A percentile compares a stretch with the other conserved stretches of the same genome.
These are phyloP conservation scores for Zaprionus ghesquierei DNA, from an alignment of 1,140 invertebrate species.

Conservation along the genomic window DNA sequence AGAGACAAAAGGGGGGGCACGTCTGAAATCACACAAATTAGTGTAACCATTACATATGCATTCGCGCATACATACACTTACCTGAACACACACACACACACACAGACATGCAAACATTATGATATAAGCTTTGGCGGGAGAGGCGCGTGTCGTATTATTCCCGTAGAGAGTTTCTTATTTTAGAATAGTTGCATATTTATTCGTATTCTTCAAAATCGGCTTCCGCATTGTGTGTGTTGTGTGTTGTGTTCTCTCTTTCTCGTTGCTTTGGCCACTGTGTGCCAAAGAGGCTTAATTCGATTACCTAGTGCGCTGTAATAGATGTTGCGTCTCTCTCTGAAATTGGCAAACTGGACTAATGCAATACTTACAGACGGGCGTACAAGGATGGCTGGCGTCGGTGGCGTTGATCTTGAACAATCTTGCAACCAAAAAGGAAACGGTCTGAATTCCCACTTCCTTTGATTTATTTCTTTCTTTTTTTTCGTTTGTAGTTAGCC, in stretches of 20 bases:
- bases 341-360: slow-evolving; percentile 20
- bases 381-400: slow-evolving; percentile 29
- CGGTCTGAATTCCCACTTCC: slow-evolving; percentile 9
- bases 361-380: slow-evolving; percentile 29
- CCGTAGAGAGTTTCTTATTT: slow-evolving; percentile 11
- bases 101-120: neutral
- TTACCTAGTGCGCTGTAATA: neutral
- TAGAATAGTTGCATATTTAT: slow-evolving; percentile 28
- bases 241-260: neutral
- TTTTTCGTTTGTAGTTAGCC: slow-evolving; percentile 3
- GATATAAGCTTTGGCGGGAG: slow-evolving; percentile 12
- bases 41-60: neutral
- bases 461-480: neutral
- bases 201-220: slow-evolving; percentile 5
- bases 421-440: neutral
- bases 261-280: neutral
- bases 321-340: neutral
- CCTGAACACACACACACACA: neutral
- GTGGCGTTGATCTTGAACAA: slow-evolving; percentile 3
- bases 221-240: slow-evolving; percentile 29
- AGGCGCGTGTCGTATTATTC: neutral
- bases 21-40: slow-evolving; percentile 59
- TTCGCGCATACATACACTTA: neutral
- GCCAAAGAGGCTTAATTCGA: slow-evolving; percentile 14
- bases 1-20: slow-evolving; percentile 26